A percentile compares a stretch with the other conserved stretches of the same genome.
phyloP scores from a whole-genome alignment of 2,797 vertebrate species.

The Acropternis orthonyx region DNA sequence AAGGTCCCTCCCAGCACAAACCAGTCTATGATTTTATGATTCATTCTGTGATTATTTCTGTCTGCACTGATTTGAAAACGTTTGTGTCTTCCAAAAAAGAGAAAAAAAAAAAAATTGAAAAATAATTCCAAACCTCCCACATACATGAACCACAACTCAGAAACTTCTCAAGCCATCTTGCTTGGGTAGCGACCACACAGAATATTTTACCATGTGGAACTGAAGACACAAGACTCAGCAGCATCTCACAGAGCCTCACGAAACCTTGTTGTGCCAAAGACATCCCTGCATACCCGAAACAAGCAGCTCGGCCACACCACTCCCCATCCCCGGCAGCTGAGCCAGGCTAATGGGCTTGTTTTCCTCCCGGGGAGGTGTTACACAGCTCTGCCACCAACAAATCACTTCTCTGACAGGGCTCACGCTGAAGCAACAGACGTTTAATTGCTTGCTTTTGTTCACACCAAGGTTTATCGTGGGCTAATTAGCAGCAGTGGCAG shows the following conservation, averaged over 20 bases:
- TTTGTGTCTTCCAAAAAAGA: not conserved
- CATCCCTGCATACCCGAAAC: not conserved
- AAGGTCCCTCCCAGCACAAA: not conserved
- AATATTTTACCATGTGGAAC: fast-evolving
- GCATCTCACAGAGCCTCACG: not conserved
- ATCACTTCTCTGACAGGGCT: not conserved
- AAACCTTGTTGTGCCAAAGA: not conserved
- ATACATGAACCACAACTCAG: not conserved
- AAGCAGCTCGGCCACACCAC: fast-evolving
- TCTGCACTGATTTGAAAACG: not conserved
- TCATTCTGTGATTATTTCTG: not conserved
- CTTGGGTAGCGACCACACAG: not conserved
- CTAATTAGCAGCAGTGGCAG: conserved; percentile 40
- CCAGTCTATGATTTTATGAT: not conserved
- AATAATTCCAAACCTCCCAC: fast-evolving
- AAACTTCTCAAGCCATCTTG: not conserved
- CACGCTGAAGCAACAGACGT: not conserved
- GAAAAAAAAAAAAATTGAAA: too few relatives aligned
- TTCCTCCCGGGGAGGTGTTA: not conserved
- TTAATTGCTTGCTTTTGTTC: conserved; percentile 39
- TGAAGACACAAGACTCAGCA: not conserved
- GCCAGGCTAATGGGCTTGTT: not conserved
- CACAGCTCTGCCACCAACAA: not conserved
- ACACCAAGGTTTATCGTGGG: not conserved
- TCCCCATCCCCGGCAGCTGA: not conserved